Evolutionary conservation across 2,797 vertebrate species (phyloP).

Genomic region (Chromobotia macracanthus): DNA sequence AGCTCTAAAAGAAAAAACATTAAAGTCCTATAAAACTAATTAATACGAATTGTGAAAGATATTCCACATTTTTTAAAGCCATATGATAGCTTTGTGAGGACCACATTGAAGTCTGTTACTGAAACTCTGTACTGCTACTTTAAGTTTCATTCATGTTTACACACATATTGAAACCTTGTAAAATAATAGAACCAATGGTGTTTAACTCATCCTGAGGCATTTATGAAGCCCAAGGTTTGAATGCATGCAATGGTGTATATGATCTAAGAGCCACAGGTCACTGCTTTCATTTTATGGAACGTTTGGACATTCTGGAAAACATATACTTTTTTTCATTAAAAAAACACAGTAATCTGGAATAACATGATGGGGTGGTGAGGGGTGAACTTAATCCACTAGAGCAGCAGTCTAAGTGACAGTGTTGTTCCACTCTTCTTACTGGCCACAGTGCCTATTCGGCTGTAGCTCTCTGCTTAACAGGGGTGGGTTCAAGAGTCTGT

Average conservation of each 20-base stretch:
- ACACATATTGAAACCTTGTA: no score
- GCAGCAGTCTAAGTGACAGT: constrained; percentile 13
- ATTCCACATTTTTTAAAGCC: no score
- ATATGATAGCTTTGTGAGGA: background rate
- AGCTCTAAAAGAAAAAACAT: no score
- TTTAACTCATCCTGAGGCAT: no score
- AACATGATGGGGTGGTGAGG: background rate
- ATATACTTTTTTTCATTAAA: background rate
- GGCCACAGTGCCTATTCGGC: constrained; percentile 36
- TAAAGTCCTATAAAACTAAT: no score
- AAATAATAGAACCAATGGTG: no score
- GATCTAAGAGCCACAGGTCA: background rate
- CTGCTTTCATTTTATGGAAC: background rate
- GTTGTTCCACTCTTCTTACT: constrained; percentile 37
- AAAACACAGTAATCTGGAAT: background rate
- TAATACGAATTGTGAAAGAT: no score
- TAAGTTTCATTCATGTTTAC: no score
- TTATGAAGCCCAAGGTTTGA: no score
- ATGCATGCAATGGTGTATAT: no score
- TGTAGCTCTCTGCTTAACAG: constrained; percentile 43
- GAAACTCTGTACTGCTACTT: no score
- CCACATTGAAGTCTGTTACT: background rate
- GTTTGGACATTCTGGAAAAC: background rate
- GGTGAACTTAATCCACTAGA: background rate
- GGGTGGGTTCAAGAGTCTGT: constrained; percentile 43